Evolutionary conservation across 2,797 vertebrate genomes (phyloP).

Genomic region (Labeo calbasu): DNA sequence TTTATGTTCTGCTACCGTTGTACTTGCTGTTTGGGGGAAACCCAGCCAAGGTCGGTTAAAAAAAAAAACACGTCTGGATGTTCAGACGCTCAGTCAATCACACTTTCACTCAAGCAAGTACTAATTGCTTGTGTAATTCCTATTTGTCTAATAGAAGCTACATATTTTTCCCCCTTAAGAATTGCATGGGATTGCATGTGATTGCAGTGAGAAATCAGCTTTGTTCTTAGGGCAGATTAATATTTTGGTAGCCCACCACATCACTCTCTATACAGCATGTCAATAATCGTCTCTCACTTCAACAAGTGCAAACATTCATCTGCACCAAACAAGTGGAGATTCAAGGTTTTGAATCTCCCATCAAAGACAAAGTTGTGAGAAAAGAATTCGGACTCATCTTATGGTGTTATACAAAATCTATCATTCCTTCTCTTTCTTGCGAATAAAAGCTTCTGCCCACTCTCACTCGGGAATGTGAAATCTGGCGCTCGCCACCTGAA

Average conservation of each 20-base stretch:
- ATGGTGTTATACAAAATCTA: conserved; percentile 30
- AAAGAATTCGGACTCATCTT: conserved; percentile 5
- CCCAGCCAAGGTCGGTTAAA: background rate
- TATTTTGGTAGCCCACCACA: conserved; percentile 28
- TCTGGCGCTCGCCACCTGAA: background rate
- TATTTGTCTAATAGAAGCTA: conserved; percentile 13
- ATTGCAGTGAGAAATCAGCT: conserved; percentile 26
- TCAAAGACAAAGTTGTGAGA: conserved; percentile 19
- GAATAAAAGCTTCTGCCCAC: conserved; percentile 25
- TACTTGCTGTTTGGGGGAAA: background rate
- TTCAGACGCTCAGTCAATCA: background rate
- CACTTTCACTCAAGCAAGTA: background rate
- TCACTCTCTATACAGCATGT: conserved; percentile 28
- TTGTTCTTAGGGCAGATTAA: conserved; percentile 34
- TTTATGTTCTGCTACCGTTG: background rate
- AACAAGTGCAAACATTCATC: conserved; percentile 22
- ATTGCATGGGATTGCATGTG: conserved; percentile 41
- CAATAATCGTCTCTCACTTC: conserved; percentile 32
- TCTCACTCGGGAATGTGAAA: conserved; percentile 18
- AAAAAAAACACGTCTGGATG: background rate
- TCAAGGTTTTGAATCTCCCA: conserved; percentile 38
- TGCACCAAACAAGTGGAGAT: conserved; percentile 18
- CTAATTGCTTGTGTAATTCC: conserved; percentile 17
- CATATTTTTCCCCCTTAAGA: conserved; percentile 6
- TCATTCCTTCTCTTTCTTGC: conserved; percentile 26